Evolutionary conservation across 2,888 invertebrate species (phyloP).

Genomic region (Drosophila diplacantha): DNA sequence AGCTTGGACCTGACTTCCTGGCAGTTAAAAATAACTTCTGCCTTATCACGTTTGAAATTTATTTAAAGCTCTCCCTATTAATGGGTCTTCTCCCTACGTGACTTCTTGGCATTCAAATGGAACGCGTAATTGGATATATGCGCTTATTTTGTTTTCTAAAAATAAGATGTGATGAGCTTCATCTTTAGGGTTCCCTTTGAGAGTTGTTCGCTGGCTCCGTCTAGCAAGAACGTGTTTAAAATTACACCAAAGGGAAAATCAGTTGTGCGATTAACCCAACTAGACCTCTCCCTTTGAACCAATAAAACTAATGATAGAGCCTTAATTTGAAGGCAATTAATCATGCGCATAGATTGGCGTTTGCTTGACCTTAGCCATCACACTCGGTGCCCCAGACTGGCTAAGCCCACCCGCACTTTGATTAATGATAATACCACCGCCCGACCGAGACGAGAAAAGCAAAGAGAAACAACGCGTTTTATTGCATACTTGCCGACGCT

Average conservation of each 20-base stretch:
- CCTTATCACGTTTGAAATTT: constrained; percentile 9
- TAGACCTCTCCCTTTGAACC: not conserved
- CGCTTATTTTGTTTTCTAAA: not conserved
- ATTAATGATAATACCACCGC: constrained; percentile 26
- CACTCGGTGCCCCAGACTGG: constrained; percentile 3
- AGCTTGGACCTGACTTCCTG: too few species aligned
- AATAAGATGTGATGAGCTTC: not conserved
- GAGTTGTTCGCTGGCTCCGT: not conserved
- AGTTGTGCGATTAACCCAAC: not conserved
- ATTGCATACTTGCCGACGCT: constrained; percentile 63
- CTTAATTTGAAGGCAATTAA: constrained; percentile 20
- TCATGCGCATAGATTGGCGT: constrained; percentile 31
- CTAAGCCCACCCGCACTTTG: constrained; percentile 19
- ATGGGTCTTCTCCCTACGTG: constrained; percentile 11
- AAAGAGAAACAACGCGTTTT: constrained; percentile 8
- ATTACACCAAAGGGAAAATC: not conserved
- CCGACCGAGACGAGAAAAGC: constrained; percentile 9
- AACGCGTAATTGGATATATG: constrained; percentile 12
- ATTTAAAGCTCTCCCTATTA: constrained; percentile 9
- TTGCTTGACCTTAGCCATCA: constrained; percentile 45
- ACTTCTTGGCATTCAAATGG: constrained; percentile 10
- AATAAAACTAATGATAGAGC: constrained; percentile 21
- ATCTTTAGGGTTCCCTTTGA: not conserved
- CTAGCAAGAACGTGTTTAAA: not conserved
- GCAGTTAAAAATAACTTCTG: constrained; percentile 8